Conservation (phyloP, 2,113 vertebrate species). For the Myotis yumanensis region DNA sequence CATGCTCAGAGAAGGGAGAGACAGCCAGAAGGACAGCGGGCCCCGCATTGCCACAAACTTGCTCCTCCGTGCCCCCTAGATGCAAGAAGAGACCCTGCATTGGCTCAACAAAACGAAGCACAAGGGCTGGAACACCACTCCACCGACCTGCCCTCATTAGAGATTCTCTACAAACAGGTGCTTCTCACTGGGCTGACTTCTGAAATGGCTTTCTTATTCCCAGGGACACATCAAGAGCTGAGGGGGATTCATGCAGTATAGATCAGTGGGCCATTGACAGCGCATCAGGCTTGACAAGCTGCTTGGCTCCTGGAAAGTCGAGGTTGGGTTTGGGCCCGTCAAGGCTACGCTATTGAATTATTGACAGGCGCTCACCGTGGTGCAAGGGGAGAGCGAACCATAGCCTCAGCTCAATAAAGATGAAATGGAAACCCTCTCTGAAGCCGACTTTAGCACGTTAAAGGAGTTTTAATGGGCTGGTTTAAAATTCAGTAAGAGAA, state of each 20-base stretch:
- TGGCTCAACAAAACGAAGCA: not conserved
- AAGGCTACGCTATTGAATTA: slow-evolving; percentile 91
- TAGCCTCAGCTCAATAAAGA: slow-evolving; percentile 86
- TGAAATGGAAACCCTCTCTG: slow-evolving; percentile 90
- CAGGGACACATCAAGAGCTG: slow-evolving; percentile 83
- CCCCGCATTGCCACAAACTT: not conserved
- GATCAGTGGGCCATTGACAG: slow-evolving; percentile 88
- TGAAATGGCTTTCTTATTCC: slow-evolving; percentile 86
- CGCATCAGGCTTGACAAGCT: slow-evolving; percentile 87
- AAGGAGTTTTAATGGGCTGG: slow-evolving; percentile 89
- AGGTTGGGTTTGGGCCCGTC: slow-evolving; percentile 86
- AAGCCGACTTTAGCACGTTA: slow-evolving; percentile 87
- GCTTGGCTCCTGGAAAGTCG: slow-evolving; percentile 88
- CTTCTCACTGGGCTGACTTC: slow-evolving; percentile 80
- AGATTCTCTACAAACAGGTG: slow-evolving; percentile 85
- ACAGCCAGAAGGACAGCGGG: not conserved
- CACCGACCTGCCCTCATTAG: slow-evolving; percentile 72
- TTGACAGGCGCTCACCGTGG: slow-evolving; percentile 87
- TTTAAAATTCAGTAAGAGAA: slow-evolving; percentile 90
- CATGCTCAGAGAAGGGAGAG: not conserved
- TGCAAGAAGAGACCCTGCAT: not conserved
- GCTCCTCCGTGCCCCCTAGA: not conserved
- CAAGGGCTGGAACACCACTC: slow-evolving; percentile 54
- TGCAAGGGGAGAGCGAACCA: slow-evolving; percentile 81
- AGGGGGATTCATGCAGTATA: slow-evolving; percentile 88